Evolutionary conservation across 1,140 invertebrate species (phyloP).

Genomic region (Hycleus cichorii): DNA sequence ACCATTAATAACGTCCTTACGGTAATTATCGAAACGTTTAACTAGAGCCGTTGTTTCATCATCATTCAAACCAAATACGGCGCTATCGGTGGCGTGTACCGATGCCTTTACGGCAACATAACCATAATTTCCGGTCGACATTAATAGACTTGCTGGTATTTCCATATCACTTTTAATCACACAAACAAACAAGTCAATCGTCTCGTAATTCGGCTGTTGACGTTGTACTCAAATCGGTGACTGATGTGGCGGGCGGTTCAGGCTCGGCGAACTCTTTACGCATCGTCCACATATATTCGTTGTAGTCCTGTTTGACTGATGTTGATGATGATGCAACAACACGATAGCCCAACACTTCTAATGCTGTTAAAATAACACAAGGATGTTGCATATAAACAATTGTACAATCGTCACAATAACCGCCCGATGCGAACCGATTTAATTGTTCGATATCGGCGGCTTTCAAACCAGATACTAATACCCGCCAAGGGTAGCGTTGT

Average conservation of each 20-base stretch:
- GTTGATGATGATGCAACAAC: constrained; percentile 79
- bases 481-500: constrained; percentile 75
- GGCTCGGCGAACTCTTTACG: constrained; percentile 79
- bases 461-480: constrained; percentile 76
- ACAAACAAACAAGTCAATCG: background rate
- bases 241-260: constrained; percentile 46
- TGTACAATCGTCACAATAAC: constrained; percentile 68
- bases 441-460: constrained; percentile 73
- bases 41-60: constrained; percentile 59
- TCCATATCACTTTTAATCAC: constrained; percentile 28
- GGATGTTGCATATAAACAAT: constrained; percentile 80
- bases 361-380: constrained; percentile 73
- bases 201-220: constrained; percentile 1
- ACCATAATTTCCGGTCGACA: constrained; percentile 47
- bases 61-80: constrained; percentile 63
- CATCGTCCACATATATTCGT: constrained; percentile 89
- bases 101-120: constrained; percentile 74
- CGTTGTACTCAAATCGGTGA: background rate
- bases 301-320: constrained; percentile 76
- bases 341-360: constrained; percentile 79
- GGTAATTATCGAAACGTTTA: constrained; percentile 57
- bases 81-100: constrained; percentile 60
- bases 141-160: constrained; percentile 36
- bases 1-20: constrained; percentile 58
- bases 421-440: constrained; percentile 68